A percentile compares a stretch with the other conserved stretches of the same genome.
Conservation (phyloP, 2,797 vertebrate species). For the Allobates femoralis region DNA sequence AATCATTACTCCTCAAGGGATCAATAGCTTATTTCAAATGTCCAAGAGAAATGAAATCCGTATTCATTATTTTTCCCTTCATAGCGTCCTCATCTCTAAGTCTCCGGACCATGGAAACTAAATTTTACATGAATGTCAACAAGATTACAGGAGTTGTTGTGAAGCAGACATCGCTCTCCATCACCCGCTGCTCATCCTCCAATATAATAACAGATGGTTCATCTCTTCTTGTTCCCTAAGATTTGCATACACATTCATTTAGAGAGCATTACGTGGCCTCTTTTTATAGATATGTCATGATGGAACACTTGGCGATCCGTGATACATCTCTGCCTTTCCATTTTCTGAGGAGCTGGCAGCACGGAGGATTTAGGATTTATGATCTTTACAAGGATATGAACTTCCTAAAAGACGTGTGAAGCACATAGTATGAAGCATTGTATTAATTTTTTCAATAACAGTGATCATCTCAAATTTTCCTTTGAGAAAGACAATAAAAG, state of each 20-base stretch:
- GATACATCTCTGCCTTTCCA: slow-evolving; percentile 11
- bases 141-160: slow-evolving; percentile 38
- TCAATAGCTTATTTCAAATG: neutral
- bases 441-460: neutral
- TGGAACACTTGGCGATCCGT: slow-evolving; percentile 1
- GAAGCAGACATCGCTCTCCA: slow-evolving; percentile 15
- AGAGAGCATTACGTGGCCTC: slow-evolving; percentile 32
- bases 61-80: slow-evolving; percentile 8
- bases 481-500: no score
- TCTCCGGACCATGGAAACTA: neutral
- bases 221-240: slow-evolving; percentile 16
- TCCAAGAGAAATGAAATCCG: slow-evolving; percentile 13
- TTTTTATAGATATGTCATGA: slow-evolving; percentile 56
- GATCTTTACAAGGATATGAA: neutral
- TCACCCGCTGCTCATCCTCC: slow-evolving; percentile 25
- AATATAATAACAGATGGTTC: slow-evolving; percentile 57
- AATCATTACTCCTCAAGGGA: neutral
- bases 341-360: neutral
- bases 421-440: neutral
- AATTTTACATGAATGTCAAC: slow-evolving; percentile 44
- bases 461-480: neutral
- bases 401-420: slow-evolving; percentile 3
- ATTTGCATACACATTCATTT: slow-evolving; percentile 60
- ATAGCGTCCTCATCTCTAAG: slow-evolving; percentile 8
- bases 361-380: neutral